Evolutionary conservation across 2,888 invertebrate genomes (phyloP).

Genomic region (Tuberolachnus salignus): DNA sequence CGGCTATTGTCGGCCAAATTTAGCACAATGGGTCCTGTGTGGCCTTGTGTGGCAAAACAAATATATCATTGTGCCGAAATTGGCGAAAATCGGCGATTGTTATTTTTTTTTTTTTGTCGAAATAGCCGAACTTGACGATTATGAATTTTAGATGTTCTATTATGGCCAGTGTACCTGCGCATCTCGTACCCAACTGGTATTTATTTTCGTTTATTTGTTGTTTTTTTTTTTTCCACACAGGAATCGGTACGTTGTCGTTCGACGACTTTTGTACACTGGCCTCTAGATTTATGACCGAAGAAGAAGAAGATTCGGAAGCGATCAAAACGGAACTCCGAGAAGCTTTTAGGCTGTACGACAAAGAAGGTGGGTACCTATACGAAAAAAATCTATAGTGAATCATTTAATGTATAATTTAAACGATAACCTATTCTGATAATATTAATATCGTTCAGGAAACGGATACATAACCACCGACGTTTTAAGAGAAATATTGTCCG

Average conservation of each 20-base stretch:
- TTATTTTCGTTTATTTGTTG: background rate
- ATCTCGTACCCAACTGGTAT: too few relatives aligned
- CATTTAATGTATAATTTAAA: background rate
- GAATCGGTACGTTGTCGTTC: constrained; percentile 84
- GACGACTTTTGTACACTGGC: constrained; percentile 85
- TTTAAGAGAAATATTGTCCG: constrained; percentile 59
- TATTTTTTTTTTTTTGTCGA: background rate
- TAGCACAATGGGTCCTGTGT: background rate
- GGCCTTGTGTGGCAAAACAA: background rate
- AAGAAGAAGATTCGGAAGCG: constrained; percentile 82
- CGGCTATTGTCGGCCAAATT: constrained; percentile 27
- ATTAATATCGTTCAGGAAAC: constrained; percentile 57
- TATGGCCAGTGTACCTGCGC: background rate
- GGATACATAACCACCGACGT: constrained; percentile 59
- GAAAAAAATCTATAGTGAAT: background rate
- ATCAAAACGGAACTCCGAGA: constrained; percentile 88
- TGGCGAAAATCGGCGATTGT: constrained; percentile 5
- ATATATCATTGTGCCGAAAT: constrained; percentile 8
- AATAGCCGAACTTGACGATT: too few relatives aligned
- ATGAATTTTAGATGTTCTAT: too few relatives aligned
- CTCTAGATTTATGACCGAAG: constrained; percentile 77
- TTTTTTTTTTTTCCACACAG: constrained; percentile 62
- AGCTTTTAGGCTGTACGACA: constrained; percentile 94
- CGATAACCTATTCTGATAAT: background rate
- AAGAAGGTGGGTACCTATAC: constrained; percentile 74